Evolutionary conservation across 2,888 invertebrate genomes (phyloP), one percentile per base, ranked within the genome.

Genomic region (Cynaeus angustus): DNA sequence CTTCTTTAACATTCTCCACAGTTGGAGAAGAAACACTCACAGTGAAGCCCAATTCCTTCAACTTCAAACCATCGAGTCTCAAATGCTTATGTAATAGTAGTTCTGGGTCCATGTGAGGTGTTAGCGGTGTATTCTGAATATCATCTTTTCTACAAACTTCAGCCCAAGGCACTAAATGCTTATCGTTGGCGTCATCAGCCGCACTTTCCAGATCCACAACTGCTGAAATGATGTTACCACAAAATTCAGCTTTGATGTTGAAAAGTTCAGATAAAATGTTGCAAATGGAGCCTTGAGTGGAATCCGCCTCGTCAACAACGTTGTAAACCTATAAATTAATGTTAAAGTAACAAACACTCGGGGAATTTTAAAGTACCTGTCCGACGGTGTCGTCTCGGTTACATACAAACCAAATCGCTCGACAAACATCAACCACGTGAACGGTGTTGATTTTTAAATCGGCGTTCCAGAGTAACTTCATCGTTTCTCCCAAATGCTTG

Each of bases 141-240:
- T 88, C 87, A 83, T 94, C 91, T 72, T 87, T 86, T 72, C 91
- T 88, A 82, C 97, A 97, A 26, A 94, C 90, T 81, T 93, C 93
- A 0, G 96, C 96, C 97, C 97, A 97, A 12, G 96, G 96, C 0
- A 90, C 91, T 86, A 97, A 89, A 84, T 97, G 97, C 83, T 96
- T 96, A 85, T 97, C 97, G 84, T 97, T 97, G 0, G 95, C 95
- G 80, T 97, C 96, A 77, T 96, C 95, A 0, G 95, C 93, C 3
- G 95, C 92, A 6, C 90, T 89, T 0, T 89, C 89, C 86, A 95
- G 90, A 86, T 96, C 95, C 10, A 95, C 94, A 72, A 96, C 82
- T 45, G 92, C 92, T 14, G 96, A 95, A 74, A 95, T 88, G 6
- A 94, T 88, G 14, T 91, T 91, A 10, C 96, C 96, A 84, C 94